Evolutionary conservation across 2,888 invertebrate genomes (phyloP), one percentile per base, ranked within the genome.

Genomic region (Taphrorychus bicolor): DNA sequence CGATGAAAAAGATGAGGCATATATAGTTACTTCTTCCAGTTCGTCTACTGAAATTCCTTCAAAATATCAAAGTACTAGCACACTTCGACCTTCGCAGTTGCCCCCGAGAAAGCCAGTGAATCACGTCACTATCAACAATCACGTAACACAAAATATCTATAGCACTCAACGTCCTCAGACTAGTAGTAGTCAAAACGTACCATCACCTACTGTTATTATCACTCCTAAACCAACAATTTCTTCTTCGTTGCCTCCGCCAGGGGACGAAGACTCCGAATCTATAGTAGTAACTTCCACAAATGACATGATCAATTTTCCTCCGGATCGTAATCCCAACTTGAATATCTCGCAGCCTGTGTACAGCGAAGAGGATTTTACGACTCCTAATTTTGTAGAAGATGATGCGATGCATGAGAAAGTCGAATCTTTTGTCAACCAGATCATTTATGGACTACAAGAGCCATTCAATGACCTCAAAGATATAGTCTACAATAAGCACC

Each of bases 401-500:
- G 89, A 89, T 0, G 88, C 88, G 62, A 80, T 94, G 1, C 89
- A 91, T 73, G 88, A 91, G 42, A 93, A 93, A 81, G 91, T 94
- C 82, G 92, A 92, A 76, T 84, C 90, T 0, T 90, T 94, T 73
- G 94, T 94, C 0, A 90, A 90, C 75, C 93, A 93, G 80, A 91
- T 94, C 14, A 93, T 94, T 7, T 89, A 91, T 70, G 93, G 93
- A 17, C 82, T 94, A 1, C 92, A 93, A 81, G 92, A 90, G 0
- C 93, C 94, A 21, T 94, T 94, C 80, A 88, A 92, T 74, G 91
- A 91, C 57, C 80, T 94, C 9, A 91, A 91, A 73, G 92, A 93
- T 73, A 88, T 94, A 68, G 89, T 94, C 11, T 86, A 88, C 61
- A 86, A 85, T 49, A 81, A 81, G 40, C 85, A 84, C 62, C 9